Evolutionary conservation across 2,888 invertebrate species (phyloP).

Genomic region (Dryocosmus kuriphilus): DNA sequence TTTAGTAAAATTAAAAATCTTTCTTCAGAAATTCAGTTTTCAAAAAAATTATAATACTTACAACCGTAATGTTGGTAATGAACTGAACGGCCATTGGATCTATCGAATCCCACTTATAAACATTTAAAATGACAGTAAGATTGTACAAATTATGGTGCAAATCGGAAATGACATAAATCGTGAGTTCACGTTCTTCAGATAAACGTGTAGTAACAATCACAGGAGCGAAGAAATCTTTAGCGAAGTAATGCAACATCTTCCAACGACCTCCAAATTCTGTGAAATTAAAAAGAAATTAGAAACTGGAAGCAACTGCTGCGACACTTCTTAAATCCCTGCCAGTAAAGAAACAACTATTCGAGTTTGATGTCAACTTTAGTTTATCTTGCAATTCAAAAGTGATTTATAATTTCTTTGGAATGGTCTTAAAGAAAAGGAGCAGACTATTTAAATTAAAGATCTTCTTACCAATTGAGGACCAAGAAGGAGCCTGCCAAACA

Average conservation of each 20-base stretch:
- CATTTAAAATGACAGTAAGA: conserved; percentile 79
- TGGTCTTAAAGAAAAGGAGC: background rate
- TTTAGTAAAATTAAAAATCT: background rate
- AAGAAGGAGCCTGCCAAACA: conserved; percentile 98
- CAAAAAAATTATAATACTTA: conserved; percentile 56
- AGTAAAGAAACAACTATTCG: conserved; percentile 11
- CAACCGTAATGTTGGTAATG: conserved; percentile 62
- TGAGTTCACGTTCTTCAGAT: conserved; percentile 78
- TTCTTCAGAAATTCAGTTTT: background rate
- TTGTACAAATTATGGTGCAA: conserved; percentile 77
- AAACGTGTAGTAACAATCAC: conserved; percentile 82
- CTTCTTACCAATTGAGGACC: conserved; percentile 90
- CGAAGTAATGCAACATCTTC: conserved; percentile 95
- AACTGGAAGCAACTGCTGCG: background rate
- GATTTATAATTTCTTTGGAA: background rate
- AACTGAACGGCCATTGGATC: conserved; percentile 73
- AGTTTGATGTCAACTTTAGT: background rate
- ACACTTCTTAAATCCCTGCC: background rate
- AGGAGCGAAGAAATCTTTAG: conserved; percentile 90
- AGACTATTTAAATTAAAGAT: background rate
- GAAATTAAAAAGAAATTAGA: background rate
- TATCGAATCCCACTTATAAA: conserved; percentile 81
- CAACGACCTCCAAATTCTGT: conserved; percentile 87
- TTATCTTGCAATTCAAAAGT: background rate
- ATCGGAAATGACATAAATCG: conserved; percentile 84